phyloP scores from a whole-genome alignment of 2,113 vertebrate species.

The Aptenodytes patagonicus region DNA sequence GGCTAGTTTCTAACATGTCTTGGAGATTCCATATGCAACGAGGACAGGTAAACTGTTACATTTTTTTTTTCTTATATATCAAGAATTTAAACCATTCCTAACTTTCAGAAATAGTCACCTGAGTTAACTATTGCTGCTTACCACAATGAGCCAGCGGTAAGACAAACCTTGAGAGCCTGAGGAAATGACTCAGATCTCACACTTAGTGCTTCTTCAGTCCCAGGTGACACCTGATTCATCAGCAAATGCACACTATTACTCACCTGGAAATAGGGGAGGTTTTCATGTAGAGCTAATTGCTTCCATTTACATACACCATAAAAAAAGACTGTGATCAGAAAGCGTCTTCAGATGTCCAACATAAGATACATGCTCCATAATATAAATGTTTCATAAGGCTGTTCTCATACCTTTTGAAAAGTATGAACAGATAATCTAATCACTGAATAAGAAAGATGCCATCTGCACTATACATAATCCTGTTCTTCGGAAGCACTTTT shows the following conservation, averaged over 20 bases:
- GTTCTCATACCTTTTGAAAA: background rate
- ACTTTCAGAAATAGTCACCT: background rate
- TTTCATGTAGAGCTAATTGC: background rate
- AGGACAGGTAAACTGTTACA: background rate
- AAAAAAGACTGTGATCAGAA: background rate
- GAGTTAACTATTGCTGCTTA: background rate
- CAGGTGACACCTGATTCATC: conserved; percentile 43
- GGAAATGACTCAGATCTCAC: conserved; percentile 41
- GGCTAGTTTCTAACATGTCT: background rate
- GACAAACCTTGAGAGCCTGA: background rate
- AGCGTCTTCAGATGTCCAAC: background rate
- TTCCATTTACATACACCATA: background rate
- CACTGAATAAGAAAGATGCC: background rate
- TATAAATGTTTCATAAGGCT: background rate
- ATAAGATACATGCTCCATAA: background rate
- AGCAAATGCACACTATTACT: conserved; percentile 2
- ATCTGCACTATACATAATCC: background rate
- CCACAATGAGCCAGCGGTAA: background rate
- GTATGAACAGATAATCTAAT: background rate
- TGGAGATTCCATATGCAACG: background rate
- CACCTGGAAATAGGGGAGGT: background rate
- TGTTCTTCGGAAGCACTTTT: background rate
- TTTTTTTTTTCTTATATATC: background rate
- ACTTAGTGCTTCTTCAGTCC: background rate
- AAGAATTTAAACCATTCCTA: background rate